Evolutionary conservation across 1,140 invertebrate genomes (phyloP).

Genomic region (Tribolium castaneum): DNA sequence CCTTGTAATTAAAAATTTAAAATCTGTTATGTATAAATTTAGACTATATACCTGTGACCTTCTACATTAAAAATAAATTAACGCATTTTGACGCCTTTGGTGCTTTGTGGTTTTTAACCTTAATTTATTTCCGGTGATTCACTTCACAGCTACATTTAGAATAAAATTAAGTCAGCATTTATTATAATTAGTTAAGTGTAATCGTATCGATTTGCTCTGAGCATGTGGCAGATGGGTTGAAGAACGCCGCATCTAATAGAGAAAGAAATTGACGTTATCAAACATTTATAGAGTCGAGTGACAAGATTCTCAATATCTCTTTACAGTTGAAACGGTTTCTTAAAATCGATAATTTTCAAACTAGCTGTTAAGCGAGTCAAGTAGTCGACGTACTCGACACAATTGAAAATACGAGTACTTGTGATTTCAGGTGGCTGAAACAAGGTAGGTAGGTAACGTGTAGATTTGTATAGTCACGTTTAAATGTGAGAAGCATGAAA

Average conservation of each 20-base stretch:
- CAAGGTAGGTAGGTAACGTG: no score
- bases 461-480: not conserved
- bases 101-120: not conserved
- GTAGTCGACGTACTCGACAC: no score
- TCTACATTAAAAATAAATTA: not conserved
- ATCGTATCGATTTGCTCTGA: no score
- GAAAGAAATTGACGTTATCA: not conserved
- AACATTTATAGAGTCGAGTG: no score
- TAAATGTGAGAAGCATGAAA: not conserved
- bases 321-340: slow-evolving; percentile 6
- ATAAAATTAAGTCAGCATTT: no score
- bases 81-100: not conserved
- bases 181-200: no score
- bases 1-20: not conserved
- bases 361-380: not conserved
- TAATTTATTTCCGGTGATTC: not conserved
- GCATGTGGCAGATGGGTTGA: no score
- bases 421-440: not conserved
- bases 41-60: not conserved
- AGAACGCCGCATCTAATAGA: no score
- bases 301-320: not conserved
- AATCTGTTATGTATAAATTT: not conserved
- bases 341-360: not conserved
- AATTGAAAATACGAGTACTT: no score
- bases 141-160: not conserved